Conservation (phyloP, 2,888 invertebrate genomes). For the Polydrusus cervinus region DNA sequence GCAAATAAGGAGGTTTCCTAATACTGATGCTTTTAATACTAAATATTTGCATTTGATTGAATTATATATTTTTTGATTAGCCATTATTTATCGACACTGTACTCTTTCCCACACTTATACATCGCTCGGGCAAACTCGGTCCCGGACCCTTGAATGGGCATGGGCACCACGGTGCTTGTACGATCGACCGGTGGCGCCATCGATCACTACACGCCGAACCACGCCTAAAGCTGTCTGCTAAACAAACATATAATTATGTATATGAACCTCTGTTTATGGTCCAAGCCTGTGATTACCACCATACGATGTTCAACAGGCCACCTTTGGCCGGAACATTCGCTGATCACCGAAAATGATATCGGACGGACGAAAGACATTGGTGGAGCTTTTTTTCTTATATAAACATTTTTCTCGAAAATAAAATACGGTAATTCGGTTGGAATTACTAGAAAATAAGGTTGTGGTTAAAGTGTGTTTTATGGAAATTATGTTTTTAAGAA, state of each 20-base stretch:
- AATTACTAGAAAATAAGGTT: too few species aligned
- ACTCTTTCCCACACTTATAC: conserved; percentile 4
- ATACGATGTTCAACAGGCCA: conserved; percentile 50
- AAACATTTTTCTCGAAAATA: neutral
- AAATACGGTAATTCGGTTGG: neutral
- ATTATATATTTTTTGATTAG: neutral
- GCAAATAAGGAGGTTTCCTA: too few species aligned
- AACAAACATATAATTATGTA: conserved; percentile 73
- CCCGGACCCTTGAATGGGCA: conserved; percentile 52
- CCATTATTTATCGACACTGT: neutral
- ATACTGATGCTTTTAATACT: too few species aligned
- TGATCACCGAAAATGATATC: conserved; percentile 52
- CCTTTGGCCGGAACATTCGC: conserved; percentile 30
- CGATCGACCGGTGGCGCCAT: conserved; percentile 67
- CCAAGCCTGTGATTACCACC: conserved; percentile 55
- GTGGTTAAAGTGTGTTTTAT: too few species aligned
- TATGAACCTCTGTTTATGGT: conserved; percentile 72
- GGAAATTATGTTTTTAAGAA: too few species aligned
- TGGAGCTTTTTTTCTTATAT: conserved; percentile 7
- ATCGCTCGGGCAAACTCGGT: conserved; percentile 30
- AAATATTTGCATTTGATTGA: too few species aligned
- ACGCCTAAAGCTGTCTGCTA: conserved; percentile 72
- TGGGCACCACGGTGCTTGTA: conserved; percentile 62
- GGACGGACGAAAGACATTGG: conserved; percentile 32
- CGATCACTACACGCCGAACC: conserved; percentile 69